Evolutionary conservation across 2,113 vertebrate species (phyloP).

Genomic region (Pseudonaja textilis): DNA sequence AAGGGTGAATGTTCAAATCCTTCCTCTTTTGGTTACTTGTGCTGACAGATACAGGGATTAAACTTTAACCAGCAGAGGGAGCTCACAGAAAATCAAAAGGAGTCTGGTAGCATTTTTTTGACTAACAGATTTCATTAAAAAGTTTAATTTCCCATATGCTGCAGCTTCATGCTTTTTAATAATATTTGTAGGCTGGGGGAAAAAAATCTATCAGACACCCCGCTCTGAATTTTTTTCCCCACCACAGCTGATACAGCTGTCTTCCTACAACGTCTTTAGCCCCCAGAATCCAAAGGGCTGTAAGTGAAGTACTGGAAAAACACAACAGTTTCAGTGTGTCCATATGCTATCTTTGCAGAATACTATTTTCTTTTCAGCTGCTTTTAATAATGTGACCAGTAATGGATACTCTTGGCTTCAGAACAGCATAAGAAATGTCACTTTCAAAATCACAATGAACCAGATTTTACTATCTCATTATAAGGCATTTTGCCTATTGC

Average conservation of each 20-base stretch:
- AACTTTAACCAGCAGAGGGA: conserved; percentile 20
- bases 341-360: neutral
- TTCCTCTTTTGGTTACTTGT: neutral
- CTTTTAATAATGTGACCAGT: neutral
- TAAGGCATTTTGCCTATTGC: neutral
- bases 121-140: neutral
- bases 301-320: neutral
- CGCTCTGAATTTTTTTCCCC: neutral
- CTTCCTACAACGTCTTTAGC: neutral
- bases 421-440: neutral
- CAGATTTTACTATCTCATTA: neutral
- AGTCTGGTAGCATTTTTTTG: neutral
- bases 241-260: neutral
- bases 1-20: neutral
- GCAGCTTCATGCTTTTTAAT: neutral
- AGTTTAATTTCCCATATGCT: neutral
- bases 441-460: neutral
- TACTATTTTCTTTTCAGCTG: neutral
- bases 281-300: neutral
- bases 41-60: neutral
- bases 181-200: neutral
- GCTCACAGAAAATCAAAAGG: neutral
- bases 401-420: neutral
- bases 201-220: neutral
- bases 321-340: neutral